These are phyloP conservation scores for Numenius arquata DNA, from an alignment of 2,113 vertebrate genomes.

Conservation along the genomic window DNA sequence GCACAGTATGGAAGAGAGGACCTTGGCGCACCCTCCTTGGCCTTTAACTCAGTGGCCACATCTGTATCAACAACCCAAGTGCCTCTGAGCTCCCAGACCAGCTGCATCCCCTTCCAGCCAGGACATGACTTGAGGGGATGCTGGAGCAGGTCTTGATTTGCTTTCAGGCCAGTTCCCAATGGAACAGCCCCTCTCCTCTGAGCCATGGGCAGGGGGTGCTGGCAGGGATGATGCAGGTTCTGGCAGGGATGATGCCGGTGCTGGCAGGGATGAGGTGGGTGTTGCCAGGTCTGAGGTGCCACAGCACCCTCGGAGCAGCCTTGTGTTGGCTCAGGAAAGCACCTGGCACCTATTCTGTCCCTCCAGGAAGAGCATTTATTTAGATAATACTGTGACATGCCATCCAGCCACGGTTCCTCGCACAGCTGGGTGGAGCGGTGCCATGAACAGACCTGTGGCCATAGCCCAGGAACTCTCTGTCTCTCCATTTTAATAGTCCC, in stretches of 20 bases:
- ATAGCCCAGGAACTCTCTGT: neutral
- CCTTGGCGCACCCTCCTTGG: neutral
- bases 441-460: rapidly evolving
- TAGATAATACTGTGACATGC: neutral
- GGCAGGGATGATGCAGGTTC: too few relatives aligned
- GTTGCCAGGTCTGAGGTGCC: neutral
- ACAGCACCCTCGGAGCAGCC: neutral
- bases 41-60: neutral
- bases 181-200: neutral
- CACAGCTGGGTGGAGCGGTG: neutral
- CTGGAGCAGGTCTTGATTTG: neutral
- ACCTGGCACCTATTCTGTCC: neutral
- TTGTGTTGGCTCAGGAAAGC: neutral
- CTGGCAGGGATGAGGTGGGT: neutral
- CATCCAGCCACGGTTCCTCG: neutral
- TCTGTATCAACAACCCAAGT: neutral
- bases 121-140: neutral
- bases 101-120: neutral
- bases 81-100: neutral
- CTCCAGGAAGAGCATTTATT: neutral
- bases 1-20: too few relatives aligned
- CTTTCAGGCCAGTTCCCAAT: too few relatives aligned
- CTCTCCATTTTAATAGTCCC: neutral
- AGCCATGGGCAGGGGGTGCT: neutral
- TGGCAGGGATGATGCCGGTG: neutral